Percentiles rank a stretch among this genome's conserved stretches.
Conservation (phyloP, 2,113 vertebrate genomes). For the Anhinga anhinga region DNA sequence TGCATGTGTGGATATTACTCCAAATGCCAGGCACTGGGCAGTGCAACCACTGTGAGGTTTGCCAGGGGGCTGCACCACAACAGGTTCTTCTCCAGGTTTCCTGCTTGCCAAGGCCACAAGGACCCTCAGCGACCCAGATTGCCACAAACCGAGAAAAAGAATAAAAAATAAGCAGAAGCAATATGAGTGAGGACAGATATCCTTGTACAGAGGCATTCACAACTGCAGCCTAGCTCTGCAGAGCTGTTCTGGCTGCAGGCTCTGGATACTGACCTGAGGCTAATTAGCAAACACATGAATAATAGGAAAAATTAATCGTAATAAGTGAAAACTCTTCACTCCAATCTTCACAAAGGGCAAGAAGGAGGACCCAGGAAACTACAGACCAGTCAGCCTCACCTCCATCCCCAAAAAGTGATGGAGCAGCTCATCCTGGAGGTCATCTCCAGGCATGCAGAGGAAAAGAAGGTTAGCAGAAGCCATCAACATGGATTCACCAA, state of each 20-base stretch:
- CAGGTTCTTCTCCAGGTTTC: rapidly evolving
- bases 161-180: background rate
- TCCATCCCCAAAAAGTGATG: too few species aligned
- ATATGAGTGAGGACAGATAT: background rate
- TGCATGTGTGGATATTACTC: rapidly evolving
- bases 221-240: background rate
- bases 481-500: too few species aligned
- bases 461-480: too few species aligned
- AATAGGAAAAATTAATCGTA: background rate
- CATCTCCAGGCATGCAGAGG: too few species aligned
- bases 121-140: background rate
- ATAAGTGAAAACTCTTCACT: background rate
- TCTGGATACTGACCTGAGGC: background rate
- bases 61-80: background rate
- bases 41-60: background rate
- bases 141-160: background rate
- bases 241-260: background rate
- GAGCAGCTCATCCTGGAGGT: too few species aligned
- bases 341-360: too few species aligned
- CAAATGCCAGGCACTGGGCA: background rate
- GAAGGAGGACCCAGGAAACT: too few species aligned
- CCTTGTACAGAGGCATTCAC: background rate
- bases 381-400: too few species aligned
- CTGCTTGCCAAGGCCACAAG: background rate
- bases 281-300: background rate